Evolutionary conservation across 2,888 invertebrate species (phyloP), one percentile per base, ranked within the genome.

Genomic region (Micropterix aruncella): DNA sequence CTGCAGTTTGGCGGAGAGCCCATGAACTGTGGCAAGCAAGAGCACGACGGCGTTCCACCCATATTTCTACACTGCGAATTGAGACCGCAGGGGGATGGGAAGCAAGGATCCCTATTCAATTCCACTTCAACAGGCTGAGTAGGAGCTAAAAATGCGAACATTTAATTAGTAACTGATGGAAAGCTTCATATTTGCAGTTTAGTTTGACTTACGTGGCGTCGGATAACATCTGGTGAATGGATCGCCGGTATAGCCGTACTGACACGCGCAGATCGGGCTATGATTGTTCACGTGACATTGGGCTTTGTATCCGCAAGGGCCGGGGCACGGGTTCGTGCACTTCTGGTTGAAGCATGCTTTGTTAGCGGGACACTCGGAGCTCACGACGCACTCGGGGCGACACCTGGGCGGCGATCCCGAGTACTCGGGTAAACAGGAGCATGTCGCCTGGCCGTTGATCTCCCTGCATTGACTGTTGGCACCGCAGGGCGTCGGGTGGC

Each of bases 401-500:
- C 86, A 86, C 44, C 73, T 74, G 46, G 81, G 80, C 19, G 80
- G 82, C 49, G 66, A 66, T 40, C 83, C 83, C 44, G 74, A 69
- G 53, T 78, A 81, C 50, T 74, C 73, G 40, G 73, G 70, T 49
- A 77, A 61, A 56, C 86, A 86, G 42, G 80, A 80, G 57, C 86
- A 87, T 16, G 81, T 74, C 1, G 79, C 79, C 65, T 82, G 80
- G 18, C 73, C 74, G 53, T 84, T 83, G 18, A 76, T 59, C 59
- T 79, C 81, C 53, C 79, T 77, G 56, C 90, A 90, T 53, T 80
- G 72, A 50, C 88, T 86, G 56, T 88, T 87, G 3, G 86, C 79
- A 36, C 90, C 90, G 57, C 90, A 91, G 0, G 87, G 87, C 2
- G 83, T 80, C 42, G 87, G 86, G 49, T 70, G 62, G 56, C 89